Evolutionary conservation across 2,113 vertebrate species (phyloP), one percentile per base, ranked within the genome.

Genomic region (Hippocampus guttulatus): DNA sequence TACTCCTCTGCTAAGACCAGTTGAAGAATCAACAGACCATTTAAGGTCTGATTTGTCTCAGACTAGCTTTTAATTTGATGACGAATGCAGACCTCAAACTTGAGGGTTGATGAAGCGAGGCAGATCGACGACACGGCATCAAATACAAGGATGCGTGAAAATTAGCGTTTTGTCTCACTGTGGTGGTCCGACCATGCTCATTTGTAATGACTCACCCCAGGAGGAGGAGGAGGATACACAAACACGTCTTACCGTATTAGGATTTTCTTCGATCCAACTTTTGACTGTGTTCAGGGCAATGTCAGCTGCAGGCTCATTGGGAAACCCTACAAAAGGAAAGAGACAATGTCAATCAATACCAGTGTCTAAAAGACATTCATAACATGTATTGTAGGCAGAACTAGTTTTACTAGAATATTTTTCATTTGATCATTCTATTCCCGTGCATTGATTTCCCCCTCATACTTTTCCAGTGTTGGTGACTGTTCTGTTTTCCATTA

Each of bases 241-340:
- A 65, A 8, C 41, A 38, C 73, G 61, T 78, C 93, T 65, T 95
- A 98, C 97, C 95, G 95, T 91, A 66, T 93, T 92, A 71, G 91
- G 88, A 84, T 98, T 95, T 81, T 94, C 93, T 86, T 85, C 90
- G 75, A 98, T 88, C 96, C 96, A 99, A 73, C 90, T 92, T 89
- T 95, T 98, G 71, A 90, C 92, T 54, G 95, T 97, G 57, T 86
- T 88, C 80, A 99, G 93, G 77, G 97, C 96, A 74, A 98, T 95
- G 66, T 90, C 77, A 30, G 95, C 95, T 76, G 97, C 97, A 73
- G 96, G 96, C 73, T 99, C 96, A 45, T 99, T 98, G 68, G 97
- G 97, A 81, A 97, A 99, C 70, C 97, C 97, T 98, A 67, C 78
- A 61, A 81, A 60, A 79, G 40, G 85, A 33, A 86, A 75, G 88